Evolutionary conservation across 2,888 invertebrate genomes (phyloP).

Genomic region (Cataglyphis livida): DNA sequence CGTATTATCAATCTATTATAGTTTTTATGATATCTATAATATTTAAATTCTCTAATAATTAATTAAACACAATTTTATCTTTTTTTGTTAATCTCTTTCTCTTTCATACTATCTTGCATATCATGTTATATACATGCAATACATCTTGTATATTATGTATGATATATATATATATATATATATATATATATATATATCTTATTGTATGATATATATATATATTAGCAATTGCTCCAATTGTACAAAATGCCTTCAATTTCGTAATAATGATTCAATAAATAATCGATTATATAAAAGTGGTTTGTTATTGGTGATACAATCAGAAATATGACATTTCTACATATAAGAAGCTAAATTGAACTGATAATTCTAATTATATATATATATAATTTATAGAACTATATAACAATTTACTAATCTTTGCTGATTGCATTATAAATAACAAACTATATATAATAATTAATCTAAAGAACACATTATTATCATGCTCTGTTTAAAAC

Average conservation of each 20-base stretch:
- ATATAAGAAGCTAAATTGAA: not conserved
- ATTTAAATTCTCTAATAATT: not conserved
- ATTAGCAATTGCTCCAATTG: not conserved
- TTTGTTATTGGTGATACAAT: constrained; percentile 26
- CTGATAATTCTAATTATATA: not conserved
- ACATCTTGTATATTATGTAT: not conserved
- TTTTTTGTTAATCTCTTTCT: not conserved
- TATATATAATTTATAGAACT: not conserved
- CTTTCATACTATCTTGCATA: not conserved
- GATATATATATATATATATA: too few species aligned
- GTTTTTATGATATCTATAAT: not conserved
- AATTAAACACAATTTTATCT: not conserved
- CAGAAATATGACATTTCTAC: not conserved
- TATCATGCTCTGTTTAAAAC: not conserved
- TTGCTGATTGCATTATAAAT: constrained; percentile 11
- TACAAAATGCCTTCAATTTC: not conserved
- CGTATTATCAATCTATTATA: constrained; percentile 4
- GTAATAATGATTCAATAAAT: constrained; percentile 22
- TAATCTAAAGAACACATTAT: constrained; percentile 1
- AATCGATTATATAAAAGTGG: constrained; percentile 9
- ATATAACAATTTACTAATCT: not conserved
- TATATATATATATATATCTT: too few species aligned
- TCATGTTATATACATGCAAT: not conserved
- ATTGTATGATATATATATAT: too few species aligned
- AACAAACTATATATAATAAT: constrained; percentile 7